Base-by-base conservation (phyloP, 2,113 vertebrate species). In the Theropithecus gelada region DNA sequence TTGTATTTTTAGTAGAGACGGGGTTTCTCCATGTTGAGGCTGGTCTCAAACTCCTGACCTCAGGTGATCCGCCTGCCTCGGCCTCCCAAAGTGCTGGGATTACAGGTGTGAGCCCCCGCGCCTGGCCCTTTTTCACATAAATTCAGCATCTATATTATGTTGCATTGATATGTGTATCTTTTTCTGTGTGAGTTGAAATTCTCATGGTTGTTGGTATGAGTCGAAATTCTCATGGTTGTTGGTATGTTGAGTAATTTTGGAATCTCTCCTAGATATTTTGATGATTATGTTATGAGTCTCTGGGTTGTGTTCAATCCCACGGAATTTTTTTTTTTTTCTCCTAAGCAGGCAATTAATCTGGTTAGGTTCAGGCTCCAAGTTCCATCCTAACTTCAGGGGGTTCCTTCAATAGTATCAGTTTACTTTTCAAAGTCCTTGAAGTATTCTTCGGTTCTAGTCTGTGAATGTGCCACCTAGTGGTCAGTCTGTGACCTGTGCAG, bases 231-330 rank as follows among this genome's bases (percentile, higher is more conserved):
- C 70, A 52, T 88, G 83, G 90, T 83, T 90, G 50, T 96, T 93
- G 32, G 23, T 92, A 90, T 76, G n/a, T 86, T 86, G 73, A 96
- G 75, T 92, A 50, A 92, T 94, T 89, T 82, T 94, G 90, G 88
- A 97, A 94, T 90, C 35, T 92, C 12, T 70, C 59, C 40, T 76
- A 68, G 50, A 89, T 78, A 72, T 64, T 93, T 88, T 92, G 66
- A 93, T 55, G 73, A 96, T 91, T 78, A 79, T 48, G 68, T 88
- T 90, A 43, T 88, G 68, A 86, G 38, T 48, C 52, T 90, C 61
- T 93, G 40, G 18, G 27, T 84, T 94, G 52, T 90, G 18, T 88
- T 90, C 94, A 61, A 84, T 90, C 59, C 18, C 22, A 55, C 6
- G 43, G 57, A 78, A 5, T 2, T 57, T 38, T 35, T 73, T 68